Base-by-base conservation (phyloP, 2,113 vertebrate species). In the Trogon melanurus region DNA sequence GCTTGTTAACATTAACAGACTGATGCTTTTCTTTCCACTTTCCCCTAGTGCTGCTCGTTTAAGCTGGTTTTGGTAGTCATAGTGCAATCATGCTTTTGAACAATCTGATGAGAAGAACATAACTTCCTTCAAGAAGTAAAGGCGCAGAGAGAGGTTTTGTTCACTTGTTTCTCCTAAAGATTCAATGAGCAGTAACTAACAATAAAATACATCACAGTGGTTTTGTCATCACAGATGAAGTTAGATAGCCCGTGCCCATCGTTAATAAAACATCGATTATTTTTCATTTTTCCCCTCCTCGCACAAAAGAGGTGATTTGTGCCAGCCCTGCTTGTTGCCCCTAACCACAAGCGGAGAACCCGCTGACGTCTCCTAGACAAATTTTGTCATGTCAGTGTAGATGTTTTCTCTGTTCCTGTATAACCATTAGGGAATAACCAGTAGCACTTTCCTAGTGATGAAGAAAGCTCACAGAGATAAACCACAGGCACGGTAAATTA, bases 361-460 rank as follows among this genome's bases (percentile, higher is more conserved):
- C n/a, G 73, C 65, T 92, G 92, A 91, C 67, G 44, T 91, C 75
- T 97, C 96, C 93, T 91, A 89, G 94, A 92, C 57, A 92, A 95
- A 95, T 85, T 95, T 78, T 76, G 79, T 94, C 45, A 54, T 76
- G 73, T 95, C 86, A 91, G 45, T 65, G 44, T 95, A 85, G 94
- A 85, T 18, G 62, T 85, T 93, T 92, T 96, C 72, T 93, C 51
- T 94, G 45, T 90, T 97, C 79, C 73, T 96, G 48, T 75, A 7
- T 30, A 93, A 85, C 6, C 17, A 96, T 81, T 96, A 96, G 85
- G 97, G 97, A 98, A 97, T 97, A 93, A 95, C 86, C 70, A 87
- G 89, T 23, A 95, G 95, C 93, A 95, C 83, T 98, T 98, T 98
- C 88, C 97, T 97, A 93, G 91, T 83, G 85, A 95, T 93, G 93